Evolutionary conservation across 2,113 vertebrate genomes (phyloP).

Genomic region (Brachypteracias leptosomus): DNA sequence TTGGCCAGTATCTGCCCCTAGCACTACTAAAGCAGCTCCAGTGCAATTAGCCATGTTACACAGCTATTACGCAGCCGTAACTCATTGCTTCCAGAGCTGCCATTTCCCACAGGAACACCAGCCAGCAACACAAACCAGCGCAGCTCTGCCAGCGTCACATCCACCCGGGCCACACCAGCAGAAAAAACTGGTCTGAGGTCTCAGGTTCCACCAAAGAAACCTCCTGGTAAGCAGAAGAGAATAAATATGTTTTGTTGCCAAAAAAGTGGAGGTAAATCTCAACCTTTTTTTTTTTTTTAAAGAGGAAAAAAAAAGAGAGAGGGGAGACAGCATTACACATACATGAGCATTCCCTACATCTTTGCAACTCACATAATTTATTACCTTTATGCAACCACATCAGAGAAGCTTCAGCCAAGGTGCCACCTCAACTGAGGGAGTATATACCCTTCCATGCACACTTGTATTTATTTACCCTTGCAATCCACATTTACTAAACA

Average conservation of each 20-base stretch:
- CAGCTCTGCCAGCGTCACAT: neutral
- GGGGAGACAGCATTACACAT: neutral
- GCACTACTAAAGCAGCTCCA: neutral
- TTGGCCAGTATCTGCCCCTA: neutral
- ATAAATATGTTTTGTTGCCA: neutral
- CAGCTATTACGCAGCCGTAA: neutral
- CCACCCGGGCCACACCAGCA: neutral
- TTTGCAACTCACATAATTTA: neutral
- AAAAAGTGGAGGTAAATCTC: neutral
- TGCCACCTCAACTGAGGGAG: neutral
- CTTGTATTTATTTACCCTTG: neutral
- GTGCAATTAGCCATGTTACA: neutral
- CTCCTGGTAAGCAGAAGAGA: neutral
- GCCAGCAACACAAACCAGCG: neutral
- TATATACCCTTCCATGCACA: neutral
- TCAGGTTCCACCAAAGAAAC: neutral
- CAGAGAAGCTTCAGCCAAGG: neutral
- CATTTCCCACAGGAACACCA: neutral
- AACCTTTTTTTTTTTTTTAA: neutral
- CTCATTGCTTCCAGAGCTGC: neutral
- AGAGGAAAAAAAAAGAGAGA: neutral
- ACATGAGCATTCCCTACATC: neutral
- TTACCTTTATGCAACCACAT: neutral
- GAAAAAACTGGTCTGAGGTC: neutral
- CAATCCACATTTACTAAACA: neutral